phyloP scores from a whole-genome alignment of 2,113 vertebrate species.

The Alces alces region DNA sequence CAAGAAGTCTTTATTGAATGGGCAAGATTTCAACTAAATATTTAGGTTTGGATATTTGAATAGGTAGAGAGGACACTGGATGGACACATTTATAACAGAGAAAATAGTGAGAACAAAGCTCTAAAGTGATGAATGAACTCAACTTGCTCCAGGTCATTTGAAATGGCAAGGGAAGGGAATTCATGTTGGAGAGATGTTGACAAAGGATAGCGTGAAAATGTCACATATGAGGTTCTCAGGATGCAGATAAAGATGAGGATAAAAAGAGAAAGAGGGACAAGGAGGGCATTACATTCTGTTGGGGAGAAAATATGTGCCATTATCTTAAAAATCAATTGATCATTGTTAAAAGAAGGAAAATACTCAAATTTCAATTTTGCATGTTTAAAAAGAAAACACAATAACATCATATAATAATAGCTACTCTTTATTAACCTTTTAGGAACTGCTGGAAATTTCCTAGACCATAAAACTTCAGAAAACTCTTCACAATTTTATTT shows the following conservation, averaged over 20 bases:
- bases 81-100: neutral
- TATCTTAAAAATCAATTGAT: neutral
- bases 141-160: neutral
- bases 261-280: neutral
- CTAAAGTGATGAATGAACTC: neutral
- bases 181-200: neutral
- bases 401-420: neutral
- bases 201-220: neutral
- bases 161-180: neutral
- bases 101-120: neutral
- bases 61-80: neutral
- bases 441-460: neutral
- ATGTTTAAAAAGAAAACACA: neutral
- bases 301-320: neutral
- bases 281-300: neutral
- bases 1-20: neutral
- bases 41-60: conserved; percentile 32
- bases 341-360: neutral
- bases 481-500: neutral
- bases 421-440: neutral
- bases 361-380: neutral
- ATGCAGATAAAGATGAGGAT: neutral
- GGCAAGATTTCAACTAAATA: neutral
- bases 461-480: neutral
- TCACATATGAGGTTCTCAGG: neutral